phyloP scores from a whole-genome alignment of 2,113 vertebrate genomes.

The Lepisosteus oculatus region DNA sequence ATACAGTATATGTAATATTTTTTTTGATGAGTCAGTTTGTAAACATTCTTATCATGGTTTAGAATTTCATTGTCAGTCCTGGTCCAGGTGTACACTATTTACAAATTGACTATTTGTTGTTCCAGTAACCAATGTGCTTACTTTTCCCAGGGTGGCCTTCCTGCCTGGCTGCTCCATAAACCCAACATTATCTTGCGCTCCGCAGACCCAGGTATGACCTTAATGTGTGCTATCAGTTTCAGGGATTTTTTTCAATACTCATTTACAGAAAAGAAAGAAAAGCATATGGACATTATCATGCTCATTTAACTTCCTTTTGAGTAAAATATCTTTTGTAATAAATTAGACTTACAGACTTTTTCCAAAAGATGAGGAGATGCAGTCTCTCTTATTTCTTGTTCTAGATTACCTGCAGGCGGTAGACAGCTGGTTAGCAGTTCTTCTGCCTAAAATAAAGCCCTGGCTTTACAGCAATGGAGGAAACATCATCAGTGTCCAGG shows the following conservation, averaged over 20 bases:
- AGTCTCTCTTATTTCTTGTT: conserved; percentile 15
- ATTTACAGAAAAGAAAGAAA: background rate
- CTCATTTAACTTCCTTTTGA: too few species aligned
- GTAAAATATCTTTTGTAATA: too few species aligned
- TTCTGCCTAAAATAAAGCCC: conserved; percentile 81
- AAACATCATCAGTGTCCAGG: conserved; percentile 93
- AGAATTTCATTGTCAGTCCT: too few species aligned
- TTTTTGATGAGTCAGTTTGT: too few species aligned
- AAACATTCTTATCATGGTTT: too few species aligned
- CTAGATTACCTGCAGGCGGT: conserved; percentile 84
- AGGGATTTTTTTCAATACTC: too few species aligned
- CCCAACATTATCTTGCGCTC: conserved; percentile 79
- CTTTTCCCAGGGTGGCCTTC: conserved; percentile 82
- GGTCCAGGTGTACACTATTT: too few species aligned
- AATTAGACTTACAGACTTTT: too few species aligned
- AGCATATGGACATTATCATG: background rate
- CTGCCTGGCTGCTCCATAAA: conserved; percentile 87
- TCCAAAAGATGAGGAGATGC: background rate
- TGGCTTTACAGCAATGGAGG: conserved; percentile 86
- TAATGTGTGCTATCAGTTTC: background rate
- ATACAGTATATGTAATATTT: too few species aligned
- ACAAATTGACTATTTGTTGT: too few species aligned
- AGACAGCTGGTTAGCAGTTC: conserved; percentile 80
- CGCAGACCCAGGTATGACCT: conserved; percentile 73
- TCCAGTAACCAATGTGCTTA: too few species aligned